Base-by-base conservation (phyloP, 1,140 invertebrate species). In the Drosophila virilis region DNA sequence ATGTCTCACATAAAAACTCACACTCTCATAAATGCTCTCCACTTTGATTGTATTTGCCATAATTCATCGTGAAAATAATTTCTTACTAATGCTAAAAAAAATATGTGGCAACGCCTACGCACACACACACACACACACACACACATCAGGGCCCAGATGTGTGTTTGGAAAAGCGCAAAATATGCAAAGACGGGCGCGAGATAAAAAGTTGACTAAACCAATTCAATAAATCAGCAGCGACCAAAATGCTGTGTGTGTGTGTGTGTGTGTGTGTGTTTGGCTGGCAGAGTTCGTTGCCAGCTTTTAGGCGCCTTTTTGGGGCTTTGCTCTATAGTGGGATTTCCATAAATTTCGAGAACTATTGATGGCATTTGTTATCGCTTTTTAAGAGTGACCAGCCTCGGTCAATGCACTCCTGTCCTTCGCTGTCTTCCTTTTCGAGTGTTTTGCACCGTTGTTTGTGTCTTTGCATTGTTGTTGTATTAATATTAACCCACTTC, bases 401-500 rank as follows among this genome's bases (percentile, higher is more conserved):
- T 46, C 59, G 73, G 67, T 65, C 73, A 75, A 65, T 60, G 68
- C 59, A 59, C 75, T 67, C 42, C 66, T 88, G 77, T 89, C 83
- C 83, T 88, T 88, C 77, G 79, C 54, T 72, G 66, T 83, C 66
- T 88, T 88, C 83, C 75, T 78, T 82, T 78, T 71, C 15, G 48
- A 78, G 73, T 80, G 77, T 71, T 80, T 73, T 55, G 60, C 60
- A 6, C 45, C 71, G 42, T 43, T 45, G 42, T 64, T 54, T 54
- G 51, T 33, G 33, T 9, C 48, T 55, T 66, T 54, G 33, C 51
- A 43, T 66, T 77, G 61, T 84, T 76, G 73, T 82, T 82, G 83
- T 89, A 77, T 89, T 88, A 79, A 80, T 88, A 88, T 89, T 88
- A 88, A 88, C 83, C 83, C 84, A 88, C 84, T 89, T 88, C 83